Percentiles rank a stretch among this genome's conserved stretches.
These are phyloP conservation scores for Anisognathus igniventris DNA, from an alignment of 2,797 vertebrate genomes.

Conservation along the genomic window DNA sequence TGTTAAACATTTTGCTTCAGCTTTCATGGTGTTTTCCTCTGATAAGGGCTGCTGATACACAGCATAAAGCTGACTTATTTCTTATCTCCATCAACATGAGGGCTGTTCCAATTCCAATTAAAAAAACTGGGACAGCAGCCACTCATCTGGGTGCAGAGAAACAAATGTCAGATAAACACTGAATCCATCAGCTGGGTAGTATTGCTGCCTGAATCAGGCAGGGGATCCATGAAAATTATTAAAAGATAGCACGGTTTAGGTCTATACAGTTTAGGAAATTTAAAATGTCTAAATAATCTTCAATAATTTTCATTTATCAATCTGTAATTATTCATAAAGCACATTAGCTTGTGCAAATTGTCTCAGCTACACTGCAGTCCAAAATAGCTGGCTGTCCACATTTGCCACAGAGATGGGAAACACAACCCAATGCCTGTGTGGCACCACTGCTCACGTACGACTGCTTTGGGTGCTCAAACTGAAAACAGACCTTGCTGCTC, in stretches of 20 bases:
- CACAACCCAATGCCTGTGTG: neutral
- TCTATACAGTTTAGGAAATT: neutral
- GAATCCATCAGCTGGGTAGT: constrained; percentile 24
- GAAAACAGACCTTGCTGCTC: rapidly evolving
- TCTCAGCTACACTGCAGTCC: neutral
- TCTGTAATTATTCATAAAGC: neutral
- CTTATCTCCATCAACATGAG: constrained; percentile 53
- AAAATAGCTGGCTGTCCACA: neutral
- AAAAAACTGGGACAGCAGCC: constrained; percentile 57
- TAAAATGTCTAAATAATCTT: neutral
- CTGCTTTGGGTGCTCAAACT: neutral
- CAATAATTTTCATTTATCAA: neutral
- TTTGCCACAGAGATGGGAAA: neutral
- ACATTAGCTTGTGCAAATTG: neutral
- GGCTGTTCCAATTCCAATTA: constrained; percentile 50
- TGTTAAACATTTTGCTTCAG: constrained; percentile 47
- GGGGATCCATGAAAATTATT: neutral
- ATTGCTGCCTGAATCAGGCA: neutral
- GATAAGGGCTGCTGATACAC: constrained; percentile 33
- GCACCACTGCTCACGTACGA: rapidly evolving
- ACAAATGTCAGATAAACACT: constrained; percentile 29
- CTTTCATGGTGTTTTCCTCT: constrained; percentile 19
- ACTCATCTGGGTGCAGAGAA: constrained; percentile 50
- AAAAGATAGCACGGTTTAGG: neutral
- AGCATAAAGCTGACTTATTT: constrained; percentile 51